Evolutionary conservation across 2,888 invertebrate genomes (phyloP).

Genomic region (Spodoptera picta): DNA sequence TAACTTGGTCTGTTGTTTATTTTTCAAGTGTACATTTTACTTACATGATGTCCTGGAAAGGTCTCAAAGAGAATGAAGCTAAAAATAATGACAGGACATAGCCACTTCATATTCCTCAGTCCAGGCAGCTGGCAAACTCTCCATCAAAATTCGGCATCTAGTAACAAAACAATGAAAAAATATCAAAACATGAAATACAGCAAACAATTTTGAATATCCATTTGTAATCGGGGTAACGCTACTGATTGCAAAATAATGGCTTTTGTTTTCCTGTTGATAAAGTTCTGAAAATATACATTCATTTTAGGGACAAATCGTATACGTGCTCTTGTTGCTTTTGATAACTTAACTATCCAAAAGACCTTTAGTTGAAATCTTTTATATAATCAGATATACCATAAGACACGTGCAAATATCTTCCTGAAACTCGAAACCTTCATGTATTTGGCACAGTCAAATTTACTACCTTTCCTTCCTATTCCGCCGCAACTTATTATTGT

Average conservation of each 20-base stretch:
- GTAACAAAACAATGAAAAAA: constrained; percentile 24
- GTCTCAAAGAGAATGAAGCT: constrained; percentile 70
- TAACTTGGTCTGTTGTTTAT: neutral
- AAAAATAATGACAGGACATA: constrained; percentile 68
- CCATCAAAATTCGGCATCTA: constrained; percentile 75
- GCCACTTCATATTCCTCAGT: constrained; percentile 78
- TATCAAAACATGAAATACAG: neutral
- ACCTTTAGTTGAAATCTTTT: too few species aligned
- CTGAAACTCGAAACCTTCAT: too few species aligned
- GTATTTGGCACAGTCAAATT: too few species aligned
- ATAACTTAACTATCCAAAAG: too few species aligned
- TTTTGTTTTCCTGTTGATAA: constrained; percentile 24
- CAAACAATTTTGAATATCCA: neutral
- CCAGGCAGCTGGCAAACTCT: constrained; percentile 53
- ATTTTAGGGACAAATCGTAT: constrained; percentile 17
- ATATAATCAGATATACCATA: too few species aligned
- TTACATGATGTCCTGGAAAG: constrained; percentile 69
- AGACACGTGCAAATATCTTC: too few species aligned
- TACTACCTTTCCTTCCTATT: too few species aligned
- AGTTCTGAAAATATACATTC: constrained; percentile 9
- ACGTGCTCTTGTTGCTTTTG: constrained; percentile 21
- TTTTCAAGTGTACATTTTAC: constrained; percentile 44
- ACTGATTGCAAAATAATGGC: constrained; percentile 17
- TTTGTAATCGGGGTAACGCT: constrained; percentile 5
- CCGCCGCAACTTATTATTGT: too few species aligned